A percentile compares a stretch with the other conserved stretches of the same genome.
Evolutionary conservation across 30 jellyfish, hydroid and myxozoan genomes (phyloP).

Genomic region (Phacellophora camtschatica): DNA sequence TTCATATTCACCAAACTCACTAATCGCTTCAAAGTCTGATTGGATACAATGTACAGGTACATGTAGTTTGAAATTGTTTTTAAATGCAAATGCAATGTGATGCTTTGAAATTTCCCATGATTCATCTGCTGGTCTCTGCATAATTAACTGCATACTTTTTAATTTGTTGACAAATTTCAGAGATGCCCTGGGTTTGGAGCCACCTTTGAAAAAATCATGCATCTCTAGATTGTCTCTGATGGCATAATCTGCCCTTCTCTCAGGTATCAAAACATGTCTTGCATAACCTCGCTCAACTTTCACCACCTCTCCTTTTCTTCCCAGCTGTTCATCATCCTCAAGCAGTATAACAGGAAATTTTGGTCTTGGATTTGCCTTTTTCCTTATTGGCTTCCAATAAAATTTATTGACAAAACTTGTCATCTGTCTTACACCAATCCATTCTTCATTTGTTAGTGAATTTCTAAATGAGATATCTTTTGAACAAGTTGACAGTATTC

Average conservation of each 20-base stretch:
- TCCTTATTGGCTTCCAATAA: slow-evolving; percentile 49
- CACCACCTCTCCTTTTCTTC: slow-evolving; percentile 65
- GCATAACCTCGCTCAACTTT: slow-evolving; percentile 78
- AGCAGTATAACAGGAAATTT: slow-evolving; percentile 64
- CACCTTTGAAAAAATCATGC: slow-evolving; percentile 5
- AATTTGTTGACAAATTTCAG: slow-evolving; percentile 44
- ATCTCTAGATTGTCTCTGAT: slow-evolving; percentile 47
- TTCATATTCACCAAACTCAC: slow-evolving; percentile 37
- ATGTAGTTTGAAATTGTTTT: slow-evolving; percentile 22
- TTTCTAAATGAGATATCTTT: not conserved
- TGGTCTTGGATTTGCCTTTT: slow-evolving; percentile 59
- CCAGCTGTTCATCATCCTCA: slow-evolving; percentile 65
- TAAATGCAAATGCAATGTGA: slow-evolving; percentile 38
- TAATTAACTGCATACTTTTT: slow-evolving; percentile 2
- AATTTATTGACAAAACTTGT: slow-evolving; percentile 38
- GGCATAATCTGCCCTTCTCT: slow-evolving; percentile 64
- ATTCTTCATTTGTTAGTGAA: not conserved
- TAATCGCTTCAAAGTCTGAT: slow-evolving; percentile 46
- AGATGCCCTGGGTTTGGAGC: slow-evolving; percentile 33
- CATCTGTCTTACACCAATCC: not conserved
- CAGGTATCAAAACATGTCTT: slow-evolving; percentile 58
- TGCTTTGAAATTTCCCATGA: slow-evolving; percentile 66
- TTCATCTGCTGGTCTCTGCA: slow-evolving; percentile 52
- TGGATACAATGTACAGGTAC: slow-evolving; percentile 72
- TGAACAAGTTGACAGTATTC: not conserved